Conservation (phyloP, 2,888 invertebrate species). For the Cremastinae sp. region DNA sequence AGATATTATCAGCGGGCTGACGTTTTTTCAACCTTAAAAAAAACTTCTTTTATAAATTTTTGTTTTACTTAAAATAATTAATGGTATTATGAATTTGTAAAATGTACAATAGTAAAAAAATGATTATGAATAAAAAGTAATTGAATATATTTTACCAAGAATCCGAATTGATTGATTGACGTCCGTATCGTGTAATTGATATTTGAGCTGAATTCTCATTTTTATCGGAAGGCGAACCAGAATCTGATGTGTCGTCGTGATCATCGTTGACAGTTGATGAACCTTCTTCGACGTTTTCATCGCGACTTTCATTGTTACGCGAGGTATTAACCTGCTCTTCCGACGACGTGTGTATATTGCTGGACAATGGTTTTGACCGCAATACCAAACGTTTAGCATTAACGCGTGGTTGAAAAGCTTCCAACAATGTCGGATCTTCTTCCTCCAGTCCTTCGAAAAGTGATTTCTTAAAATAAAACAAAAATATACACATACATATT, state of each 20-base stretch:
- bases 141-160: too few relatives aligned
- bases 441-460: conserved; percentile 94
- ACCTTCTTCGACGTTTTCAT: conserved; percentile 38
- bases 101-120: too few relatives aligned
- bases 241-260: conserved; percentile 42
- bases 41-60: too few relatives aligned
- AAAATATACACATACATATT: neutral
- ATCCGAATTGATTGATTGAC: neutral
- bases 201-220: neutral
- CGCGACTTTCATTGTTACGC: conserved; percentile 53
- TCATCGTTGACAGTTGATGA: conserved; percentile 51
- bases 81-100: too few relatives aligned
- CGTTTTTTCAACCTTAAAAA: conserved; percentile 63
- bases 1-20: conserved; percentile 66
- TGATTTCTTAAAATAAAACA: conserved; percentile 82
- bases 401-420: conserved; percentile 82
- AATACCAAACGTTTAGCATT: conserved; percentile 89
- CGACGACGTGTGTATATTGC: conserved; percentile 16
- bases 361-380: conserved; percentile 81
- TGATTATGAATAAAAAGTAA: too few relatives aligned
- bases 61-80: too few relatives aligned
- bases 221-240: neutral
- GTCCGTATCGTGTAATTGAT: neutral
- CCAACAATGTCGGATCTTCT: conserved; percentile 85
- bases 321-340: conserved; percentile 46